Evolutionary conservation across 2,797 vertebrate genomes (phyloP).

Genomic region (Pangasius krempfi): DNA sequence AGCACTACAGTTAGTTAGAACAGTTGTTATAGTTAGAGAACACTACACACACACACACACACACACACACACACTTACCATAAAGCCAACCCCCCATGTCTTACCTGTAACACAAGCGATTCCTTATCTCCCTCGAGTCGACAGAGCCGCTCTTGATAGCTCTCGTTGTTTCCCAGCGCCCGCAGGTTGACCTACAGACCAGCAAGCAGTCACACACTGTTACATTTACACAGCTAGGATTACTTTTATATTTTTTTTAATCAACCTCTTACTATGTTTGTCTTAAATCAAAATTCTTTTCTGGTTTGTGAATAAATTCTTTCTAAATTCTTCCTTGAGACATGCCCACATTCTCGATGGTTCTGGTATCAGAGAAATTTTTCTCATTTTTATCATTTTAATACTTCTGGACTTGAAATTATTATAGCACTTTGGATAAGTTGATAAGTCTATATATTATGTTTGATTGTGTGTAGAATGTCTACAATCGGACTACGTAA

Average conservation of each 20-base stretch:
- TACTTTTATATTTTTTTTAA: not conserved
- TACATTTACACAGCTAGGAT: constrained; percentile 7
- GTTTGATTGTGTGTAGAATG: not conserved
- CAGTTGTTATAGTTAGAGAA: too few species aligned
- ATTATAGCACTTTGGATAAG: not conserved
- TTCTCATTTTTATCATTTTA: not conserved
- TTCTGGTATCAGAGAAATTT: not conserved
- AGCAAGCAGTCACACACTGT: constrained; percentile 43
- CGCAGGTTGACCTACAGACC: constrained; percentile 82
- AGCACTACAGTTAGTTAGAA: too few species aligned
- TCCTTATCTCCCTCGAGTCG: constrained; percentile 97
- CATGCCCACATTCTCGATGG: not conserved
- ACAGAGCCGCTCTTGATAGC: constrained; percentile 89
- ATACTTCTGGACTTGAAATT: not conserved
- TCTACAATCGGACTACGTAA: not conserved
- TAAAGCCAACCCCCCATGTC: constrained; percentile 21
- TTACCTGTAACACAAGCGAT: constrained; percentile 93
- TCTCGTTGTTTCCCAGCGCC: constrained; percentile 81
- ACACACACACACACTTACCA: not conserved
- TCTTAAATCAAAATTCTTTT: not conserved
- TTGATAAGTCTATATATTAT: not conserved
- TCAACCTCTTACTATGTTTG: not conserved
- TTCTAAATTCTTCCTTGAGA: not conserved
- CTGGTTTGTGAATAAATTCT: not conserved
- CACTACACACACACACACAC: too few species aligned